A percentile compares a stretch with the other conserved stretches of the same genome.
Evolutionary conservation across 2,113 vertebrate genomes (phyloP).

Genomic region (Buteo buteo): DNA sequence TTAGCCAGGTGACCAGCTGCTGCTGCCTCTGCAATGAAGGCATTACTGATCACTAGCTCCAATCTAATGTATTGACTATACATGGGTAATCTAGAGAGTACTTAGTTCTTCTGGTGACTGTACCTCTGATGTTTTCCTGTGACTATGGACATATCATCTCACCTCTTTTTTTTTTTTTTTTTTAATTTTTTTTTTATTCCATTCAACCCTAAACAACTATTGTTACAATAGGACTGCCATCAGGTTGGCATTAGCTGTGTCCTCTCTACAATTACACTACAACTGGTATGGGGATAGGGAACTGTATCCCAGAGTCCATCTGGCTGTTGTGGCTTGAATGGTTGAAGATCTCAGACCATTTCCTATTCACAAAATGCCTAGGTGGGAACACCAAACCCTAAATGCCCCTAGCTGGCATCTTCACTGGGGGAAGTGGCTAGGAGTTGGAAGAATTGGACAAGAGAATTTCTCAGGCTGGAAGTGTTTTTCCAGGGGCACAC

Average conservation of each 20-base stretch:
- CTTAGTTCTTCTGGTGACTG: background rate
- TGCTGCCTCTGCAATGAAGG: background rate
- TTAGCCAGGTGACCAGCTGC: background rate
- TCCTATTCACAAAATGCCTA: background rate
- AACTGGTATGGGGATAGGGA: background rate
- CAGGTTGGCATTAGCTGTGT: background rate
- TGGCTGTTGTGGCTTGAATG: background rate
- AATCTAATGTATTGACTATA: background rate
- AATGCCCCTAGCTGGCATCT: background rate
- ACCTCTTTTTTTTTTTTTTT: background rate
- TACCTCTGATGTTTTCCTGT: background rate
- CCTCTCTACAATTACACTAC: background rate
- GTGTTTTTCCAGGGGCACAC: background rate
- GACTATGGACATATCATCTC: background rate
- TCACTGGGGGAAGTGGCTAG: background rate
- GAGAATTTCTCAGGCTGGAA: background rate
- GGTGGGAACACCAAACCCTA: background rate
- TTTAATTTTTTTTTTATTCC: background rate
- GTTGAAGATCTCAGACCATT: background rate
- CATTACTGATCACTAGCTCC: background rate
- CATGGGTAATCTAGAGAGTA: background rate
- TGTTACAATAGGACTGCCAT: background rate
- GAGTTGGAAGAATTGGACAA: background rate
- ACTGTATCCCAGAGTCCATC: background rate
- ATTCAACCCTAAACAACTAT: background rate